Evolutionary conservation across 2,797 vertebrate species (phyloP).

Genomic region (Melanotaenia pygmaea): DNA sequence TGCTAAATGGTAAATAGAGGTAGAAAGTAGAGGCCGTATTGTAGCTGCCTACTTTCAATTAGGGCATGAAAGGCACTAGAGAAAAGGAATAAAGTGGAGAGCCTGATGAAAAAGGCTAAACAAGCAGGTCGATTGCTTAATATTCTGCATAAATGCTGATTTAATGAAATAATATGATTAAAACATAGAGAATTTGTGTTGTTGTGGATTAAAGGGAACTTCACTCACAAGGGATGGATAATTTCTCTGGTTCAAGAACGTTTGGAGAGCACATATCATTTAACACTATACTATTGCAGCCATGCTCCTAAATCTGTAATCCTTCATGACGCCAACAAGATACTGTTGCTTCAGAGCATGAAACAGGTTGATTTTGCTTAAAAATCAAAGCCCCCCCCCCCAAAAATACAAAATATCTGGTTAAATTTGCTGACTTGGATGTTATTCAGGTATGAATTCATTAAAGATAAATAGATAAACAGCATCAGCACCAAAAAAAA

Average conservation of each 20-base stretch:
- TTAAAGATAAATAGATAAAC: background rate
- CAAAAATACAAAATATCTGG: background rate
- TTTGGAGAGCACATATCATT: background rate
- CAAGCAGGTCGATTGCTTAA: conserved; percentile 33
- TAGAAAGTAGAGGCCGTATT: conserved; percentile 31
- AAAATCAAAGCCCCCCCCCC: no score
- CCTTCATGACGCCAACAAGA: background rate
- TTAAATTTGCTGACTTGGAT: background rate
- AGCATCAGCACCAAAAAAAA: background rate
- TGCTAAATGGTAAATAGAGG: conserved; percentile 71
- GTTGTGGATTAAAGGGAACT: conserved; percentile 3
- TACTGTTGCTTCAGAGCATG: background rate
- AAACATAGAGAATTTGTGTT: conserved; percentile 17
- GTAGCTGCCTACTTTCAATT: conserved; percentile 54
- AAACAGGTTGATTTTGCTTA: background rate
- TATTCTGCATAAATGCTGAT: conserved; percentile 33
- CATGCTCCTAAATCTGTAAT: background rate
- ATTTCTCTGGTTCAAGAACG: background rate
- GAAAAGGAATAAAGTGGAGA: conserved; percentile 52
- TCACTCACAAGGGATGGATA: background rate
- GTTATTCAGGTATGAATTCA: background rate
- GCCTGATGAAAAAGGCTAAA: conserved; percentile 37
- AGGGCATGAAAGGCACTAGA: conserved; percentile 58
- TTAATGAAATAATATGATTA: conserved; percentile 35
- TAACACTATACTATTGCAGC: background rate